Conservation (phyloP, 2,797 vertebrate species). For the Falco cherrug region DNA sequence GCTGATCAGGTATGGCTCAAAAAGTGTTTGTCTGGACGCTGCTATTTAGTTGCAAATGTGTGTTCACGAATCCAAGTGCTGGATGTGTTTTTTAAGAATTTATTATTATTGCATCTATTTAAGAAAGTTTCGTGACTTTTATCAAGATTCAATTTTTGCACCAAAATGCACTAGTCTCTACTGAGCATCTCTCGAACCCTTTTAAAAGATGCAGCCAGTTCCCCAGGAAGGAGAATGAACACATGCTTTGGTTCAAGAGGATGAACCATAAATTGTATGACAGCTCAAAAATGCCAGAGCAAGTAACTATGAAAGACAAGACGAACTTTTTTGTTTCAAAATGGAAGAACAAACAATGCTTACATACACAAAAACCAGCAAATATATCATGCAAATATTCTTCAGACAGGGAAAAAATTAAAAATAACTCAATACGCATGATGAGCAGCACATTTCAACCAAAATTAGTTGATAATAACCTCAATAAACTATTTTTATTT, state of each 20-base stretch:
- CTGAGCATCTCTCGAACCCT: background rate
- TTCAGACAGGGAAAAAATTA: background rate
- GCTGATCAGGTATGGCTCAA: too few species aligned
- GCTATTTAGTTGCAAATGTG: background rate
- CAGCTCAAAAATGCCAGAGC: background rate
- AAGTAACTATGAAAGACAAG: background rate
- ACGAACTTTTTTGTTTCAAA: background rate
- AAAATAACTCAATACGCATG: background rate
- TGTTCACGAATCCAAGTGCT: background rate
- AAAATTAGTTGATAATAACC: background rate
- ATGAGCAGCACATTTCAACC: background rate
- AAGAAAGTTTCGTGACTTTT: background rate
- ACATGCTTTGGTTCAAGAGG: background rate
- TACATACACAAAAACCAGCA: background rate
- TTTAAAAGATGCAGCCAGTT: background rate
- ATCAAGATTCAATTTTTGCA: background rate
- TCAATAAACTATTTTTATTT: conserved; percentile 16
- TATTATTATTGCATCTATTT: background rate
- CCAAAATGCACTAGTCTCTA: accelerated
- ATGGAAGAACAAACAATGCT: background rate
- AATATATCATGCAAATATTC: background rate
- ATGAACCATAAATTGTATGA: background rate
- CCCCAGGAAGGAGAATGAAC: background rate
- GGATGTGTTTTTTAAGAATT: background rate
- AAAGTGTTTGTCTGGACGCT: too few species aligned